Evolutionary conservation across 53 echinoderm and acorn worm genomes (phyloP), one percentile per base, ranked within the genome.

Genomic region (Henricia sp.): DNA sequence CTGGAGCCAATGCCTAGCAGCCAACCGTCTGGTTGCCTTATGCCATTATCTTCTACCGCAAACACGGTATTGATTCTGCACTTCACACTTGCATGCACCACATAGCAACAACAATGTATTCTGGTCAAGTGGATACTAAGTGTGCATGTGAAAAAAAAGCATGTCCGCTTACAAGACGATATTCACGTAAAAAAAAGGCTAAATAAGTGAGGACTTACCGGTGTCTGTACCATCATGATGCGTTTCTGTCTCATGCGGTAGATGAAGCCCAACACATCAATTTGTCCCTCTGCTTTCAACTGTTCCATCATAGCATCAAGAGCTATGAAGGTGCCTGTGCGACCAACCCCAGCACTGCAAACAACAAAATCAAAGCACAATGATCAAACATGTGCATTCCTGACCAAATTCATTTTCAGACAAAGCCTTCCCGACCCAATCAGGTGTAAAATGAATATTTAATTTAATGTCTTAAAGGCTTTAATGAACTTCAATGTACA

Each of bases 301-400:
- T 89, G 82, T 13, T 84, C 85, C 51, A 91, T 48, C 91, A 95
- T 89, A 27, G 85, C 88, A 60, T 96, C 96, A n/a, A 96, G 84
- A 12, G 90, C 72, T 32, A 96, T 94, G 86, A 91, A 96, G 0
- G 96, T 96, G 6, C 96, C 96, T 36, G 96, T 96, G 36, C 96
- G 91, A 6, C 96, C 96, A 60, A 96, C 96, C 34, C 96, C 96
- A 66, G 96, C 96, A 88, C 96, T 96, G 55, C 3, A 53, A 53
- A 53, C 11, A 53, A 58, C 43, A 51, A 28, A 26, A n/a, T n/a
- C n/a, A n/a, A n/a, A n/a, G n/a, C n/a, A n/a, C n/a, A n/a, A n/a
- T n/a, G n/a, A n/a, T n/a, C n/a, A n/a, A n/a, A n/a, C n/a, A n/a
- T n/a, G n/a, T n/a, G n/a, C n/a, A n/a, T n/a, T n/a, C n/a, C n/a